phyloP scores from a whole-genome alignment of 2,888 invertebrate species.

The Drosophila mulleri region DNA sequence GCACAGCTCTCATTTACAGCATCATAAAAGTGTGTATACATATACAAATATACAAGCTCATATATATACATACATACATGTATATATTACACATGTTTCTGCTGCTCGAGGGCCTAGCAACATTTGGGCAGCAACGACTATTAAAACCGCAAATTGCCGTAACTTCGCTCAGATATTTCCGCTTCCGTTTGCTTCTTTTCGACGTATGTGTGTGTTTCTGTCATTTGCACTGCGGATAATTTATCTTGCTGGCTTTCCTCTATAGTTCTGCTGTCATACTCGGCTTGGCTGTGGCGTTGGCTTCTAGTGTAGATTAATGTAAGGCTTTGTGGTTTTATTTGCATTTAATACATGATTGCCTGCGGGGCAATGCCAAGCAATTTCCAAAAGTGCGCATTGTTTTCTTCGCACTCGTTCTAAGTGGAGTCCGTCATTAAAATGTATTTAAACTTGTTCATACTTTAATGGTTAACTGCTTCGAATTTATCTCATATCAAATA shows the following conservation, averaged over 20 bases:
- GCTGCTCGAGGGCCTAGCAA: slow-evolving; percentile 2
- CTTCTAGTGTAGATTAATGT: slow-evolving; percentile 25
- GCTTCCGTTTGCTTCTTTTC: slow-evolving; percentile 57
- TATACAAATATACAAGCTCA: background rate
- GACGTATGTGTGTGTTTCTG: slow-evolving; percentile 22
- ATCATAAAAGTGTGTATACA: slow-evolving; percentile 50
- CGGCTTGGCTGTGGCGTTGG: slow-evolving; percentile 5
- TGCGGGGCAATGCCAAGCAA: slow-evolving; percentile 32
- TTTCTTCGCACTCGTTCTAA: background rate
- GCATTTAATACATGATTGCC: slow-evolving; percentile 37
- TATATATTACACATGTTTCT: background rate
- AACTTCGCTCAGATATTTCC: slow-evolving; percentile 72
- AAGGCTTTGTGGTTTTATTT: slow-evolving; percentile 56
- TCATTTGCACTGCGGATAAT: slow-evolving; percentile 49
- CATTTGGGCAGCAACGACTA: slow-evolving; percentile 37
- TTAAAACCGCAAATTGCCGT: slow-evolving; percentile 75
- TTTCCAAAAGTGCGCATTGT: slow-evolving; percentile 8
- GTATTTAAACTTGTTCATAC: background rate
- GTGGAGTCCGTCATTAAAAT: background rate
- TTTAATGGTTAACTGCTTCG: slow-evolving; percentile 3
- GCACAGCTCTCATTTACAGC: slow-evolving; percentile 56
- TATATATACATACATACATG: background rate
- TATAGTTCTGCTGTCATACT: slow-evolving; percentile 4
- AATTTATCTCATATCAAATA: slow-evolving; percentile 16
- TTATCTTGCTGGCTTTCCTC: slow-evolving; percentile 40